Evolutionary conservation across 1,140 invertebrate species (phyloP).

Genomic region (Aphaenogaster floridana): DNA sequence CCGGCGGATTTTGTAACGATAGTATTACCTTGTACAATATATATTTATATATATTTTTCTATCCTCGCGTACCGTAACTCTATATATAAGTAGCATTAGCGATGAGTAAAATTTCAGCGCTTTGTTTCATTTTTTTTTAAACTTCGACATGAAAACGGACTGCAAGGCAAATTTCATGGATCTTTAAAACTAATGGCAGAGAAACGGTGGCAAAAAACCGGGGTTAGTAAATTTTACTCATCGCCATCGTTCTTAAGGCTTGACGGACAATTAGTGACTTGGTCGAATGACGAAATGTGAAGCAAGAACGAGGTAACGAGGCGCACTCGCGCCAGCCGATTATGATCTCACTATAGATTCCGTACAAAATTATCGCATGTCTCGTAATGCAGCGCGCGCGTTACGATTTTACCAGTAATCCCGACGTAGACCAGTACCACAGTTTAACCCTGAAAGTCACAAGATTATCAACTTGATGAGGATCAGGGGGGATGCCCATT

Average conservation of each 20-base stretch:
- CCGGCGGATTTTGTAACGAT: constrained; percentile 25
- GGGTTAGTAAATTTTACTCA: constrained; percentile 17
- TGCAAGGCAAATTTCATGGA: not conserved
- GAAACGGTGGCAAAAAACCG: not conserved
- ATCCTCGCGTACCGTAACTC: constrained; percentile 6
- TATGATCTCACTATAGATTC: constrained; percentile 26
- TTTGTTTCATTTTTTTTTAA: not conserved
- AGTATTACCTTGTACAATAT: constrained; percentile 35
- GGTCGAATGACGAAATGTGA: not conserved
- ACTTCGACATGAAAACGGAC: not conserved
- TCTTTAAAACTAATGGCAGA: not conserved
- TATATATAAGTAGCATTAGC: not conserved
- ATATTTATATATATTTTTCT: constrained; percentile 34
- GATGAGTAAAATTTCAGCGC: not conserved
- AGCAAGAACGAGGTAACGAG: not conserved
- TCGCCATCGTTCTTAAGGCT: not conserved
- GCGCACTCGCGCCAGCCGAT: not conserved
- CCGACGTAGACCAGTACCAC: not conserved
- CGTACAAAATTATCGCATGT: not conserved
- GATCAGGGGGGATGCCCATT: not conserved
- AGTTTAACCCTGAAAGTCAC: constrained; percentile 1
- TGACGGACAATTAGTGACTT: not conserved
- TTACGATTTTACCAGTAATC: constrained; percentile 18
- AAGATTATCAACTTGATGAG: not conserved
- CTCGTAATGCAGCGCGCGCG: not conserved